phyloP scores from a whole-genome alignment of 2,113 vertebrate genomes.

The Protobothrops mucrosquamatus region DNA sequence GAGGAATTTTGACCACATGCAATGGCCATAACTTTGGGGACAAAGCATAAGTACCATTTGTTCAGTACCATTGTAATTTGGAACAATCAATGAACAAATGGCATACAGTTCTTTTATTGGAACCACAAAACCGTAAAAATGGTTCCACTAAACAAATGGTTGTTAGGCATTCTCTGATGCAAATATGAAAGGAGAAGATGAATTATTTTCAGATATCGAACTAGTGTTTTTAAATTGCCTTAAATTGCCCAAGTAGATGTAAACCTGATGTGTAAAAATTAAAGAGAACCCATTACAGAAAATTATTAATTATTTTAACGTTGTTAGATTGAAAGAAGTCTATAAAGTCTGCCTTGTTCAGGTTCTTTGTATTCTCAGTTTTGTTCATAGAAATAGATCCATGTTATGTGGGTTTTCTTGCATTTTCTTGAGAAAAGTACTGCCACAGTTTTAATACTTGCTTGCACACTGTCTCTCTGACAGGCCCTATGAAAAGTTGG shows the following conservation, averaged over 20 bases:
- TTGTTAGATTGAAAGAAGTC: neutral
- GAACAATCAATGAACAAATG: neutral
- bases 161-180: neutral
- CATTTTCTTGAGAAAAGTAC: neutral
- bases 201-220: slow-evolving; percentile 6
- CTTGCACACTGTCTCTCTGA: neutral
- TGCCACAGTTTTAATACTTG: slow-evolving; percentile 14
- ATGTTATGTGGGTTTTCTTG: slow-evolving; percentile 16
- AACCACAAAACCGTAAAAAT: too few species aligned
- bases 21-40: neutral
- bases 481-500: slow-evolving; percentile 13
- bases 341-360: neutral
- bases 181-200: neutral
- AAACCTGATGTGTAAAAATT: neutral
- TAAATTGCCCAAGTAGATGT: neutral
- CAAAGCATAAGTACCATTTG: neutral
- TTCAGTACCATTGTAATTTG: neutral
- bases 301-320: neutral
- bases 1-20: neutral
- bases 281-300: neutral
- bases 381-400: slow-evolving; percentile 14
- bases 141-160: neutral
- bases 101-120: neutral
- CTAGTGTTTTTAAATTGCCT: neutral
- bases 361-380: neutral